A percentile compares a stretch with the other conserved stretches of the same genome.
These are phyloP conservation scores for Ia io DNA, from an alignment of 2,113 vertebrate genomes.

Conservation along the genomic window DNA sequence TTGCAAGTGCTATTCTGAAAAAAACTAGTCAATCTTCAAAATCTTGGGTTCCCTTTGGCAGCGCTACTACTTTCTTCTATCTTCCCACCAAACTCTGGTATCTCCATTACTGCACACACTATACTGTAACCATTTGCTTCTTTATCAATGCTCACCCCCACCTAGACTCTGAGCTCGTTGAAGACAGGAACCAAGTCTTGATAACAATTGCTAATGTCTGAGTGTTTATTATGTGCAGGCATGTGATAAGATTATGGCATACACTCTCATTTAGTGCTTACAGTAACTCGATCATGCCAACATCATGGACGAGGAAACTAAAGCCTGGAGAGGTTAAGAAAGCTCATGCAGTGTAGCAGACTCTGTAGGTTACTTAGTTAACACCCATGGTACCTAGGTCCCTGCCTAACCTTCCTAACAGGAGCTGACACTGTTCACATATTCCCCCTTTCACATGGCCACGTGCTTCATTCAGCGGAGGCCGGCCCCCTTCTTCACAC, in stretches of 20 bases:
- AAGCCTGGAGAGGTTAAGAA: background rate
- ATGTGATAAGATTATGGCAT: background rate
- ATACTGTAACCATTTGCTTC: background rate
- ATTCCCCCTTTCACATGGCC: background rate
- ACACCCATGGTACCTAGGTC: background rate
- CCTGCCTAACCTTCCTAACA: background rate
- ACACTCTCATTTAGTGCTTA: background rate
- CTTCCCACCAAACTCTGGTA: background rate
- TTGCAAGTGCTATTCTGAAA: background rate
- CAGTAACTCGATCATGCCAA: background rate
- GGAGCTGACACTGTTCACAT: background rate
- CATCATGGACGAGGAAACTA: background rate
- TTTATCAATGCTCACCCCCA: background rate
- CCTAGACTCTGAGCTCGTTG: background rate
- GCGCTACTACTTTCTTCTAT: background rate
- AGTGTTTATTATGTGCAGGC: background rate
- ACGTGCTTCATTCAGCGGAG: background rate
- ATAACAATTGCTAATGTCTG: background rate
- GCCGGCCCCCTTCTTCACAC: background rate
- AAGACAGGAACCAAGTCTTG: background rate
- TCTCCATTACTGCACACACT: background rate
- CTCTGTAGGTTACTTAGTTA: background rate
- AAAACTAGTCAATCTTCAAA: background rate
- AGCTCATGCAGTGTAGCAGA: background rate
- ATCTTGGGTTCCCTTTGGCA: background rate